These are phyloP conservation scores for Andrena hattorfiana DNA, from an alignment of 2,888 invertebrate genomes.

Conservation along the genomic window DNA sequence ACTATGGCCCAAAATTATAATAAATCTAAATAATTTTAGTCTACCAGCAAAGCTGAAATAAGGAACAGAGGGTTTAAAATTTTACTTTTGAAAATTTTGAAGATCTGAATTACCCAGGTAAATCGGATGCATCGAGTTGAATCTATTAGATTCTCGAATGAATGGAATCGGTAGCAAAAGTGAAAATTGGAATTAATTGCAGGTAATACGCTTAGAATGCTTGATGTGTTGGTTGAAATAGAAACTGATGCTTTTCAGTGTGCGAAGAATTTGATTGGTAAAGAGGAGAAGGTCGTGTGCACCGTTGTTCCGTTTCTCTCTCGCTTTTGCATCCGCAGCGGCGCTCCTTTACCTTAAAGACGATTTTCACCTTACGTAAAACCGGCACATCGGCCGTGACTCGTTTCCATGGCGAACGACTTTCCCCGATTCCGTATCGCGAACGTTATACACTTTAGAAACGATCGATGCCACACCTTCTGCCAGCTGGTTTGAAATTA, in stretches of 20 bases:
- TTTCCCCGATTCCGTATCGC: conserved; percentile 75
- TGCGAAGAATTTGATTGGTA: conserved; percentile 25
- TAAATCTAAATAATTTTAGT: background rate
- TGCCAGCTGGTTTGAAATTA: conserved; percentile 6
- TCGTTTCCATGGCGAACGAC: conserved; percentile 75
- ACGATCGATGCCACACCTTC: conserved; percentile 60
- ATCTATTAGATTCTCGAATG: background rate
- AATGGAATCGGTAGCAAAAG: background rate
- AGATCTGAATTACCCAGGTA: background rate
- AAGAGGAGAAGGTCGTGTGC: conserved; percentile 16
- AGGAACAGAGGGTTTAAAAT: background rate
- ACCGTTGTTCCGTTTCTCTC: conserved; percentile 11
- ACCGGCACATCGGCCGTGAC: conserved; percentile 69
- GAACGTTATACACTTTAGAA: conserved; percentile 45
- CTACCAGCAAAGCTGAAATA: background rate
- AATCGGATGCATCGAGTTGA: too few relatives aligned
- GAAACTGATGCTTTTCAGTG: background rate
- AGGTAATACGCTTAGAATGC: background rate
- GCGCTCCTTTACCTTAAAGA: conserved; percentile 58
- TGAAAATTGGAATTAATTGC: background rate
- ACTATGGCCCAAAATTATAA: too few relatives aligned
- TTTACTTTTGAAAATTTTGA: background rate
- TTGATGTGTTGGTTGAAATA: background rate
- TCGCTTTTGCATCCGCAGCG: conserved; percentile 24
- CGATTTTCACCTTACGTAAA: conserved; percentile 82